A percentile compares a stretch with the other conserved stretches of the same genome.
Evolutionary conservation across 2,113 vertebrate genomes (phyloP).

Genomic region (Mormoops blainvillei): DNA sequence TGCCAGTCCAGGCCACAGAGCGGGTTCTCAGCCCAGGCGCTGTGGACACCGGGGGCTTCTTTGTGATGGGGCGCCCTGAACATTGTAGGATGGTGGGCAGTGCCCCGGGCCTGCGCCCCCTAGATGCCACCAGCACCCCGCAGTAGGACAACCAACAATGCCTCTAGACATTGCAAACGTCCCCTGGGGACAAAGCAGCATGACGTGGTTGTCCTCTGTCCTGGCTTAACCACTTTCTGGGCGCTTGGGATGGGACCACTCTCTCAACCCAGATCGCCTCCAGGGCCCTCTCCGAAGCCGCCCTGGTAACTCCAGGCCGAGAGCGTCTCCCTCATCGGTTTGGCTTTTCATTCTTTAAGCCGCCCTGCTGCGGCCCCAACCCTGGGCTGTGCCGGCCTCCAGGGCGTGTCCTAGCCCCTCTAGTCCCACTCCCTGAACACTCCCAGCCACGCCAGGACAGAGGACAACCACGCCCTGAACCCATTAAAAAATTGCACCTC

Average conservation of each 20-base stretch:
- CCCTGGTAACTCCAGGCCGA: neutral
- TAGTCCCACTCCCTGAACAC: neutral
- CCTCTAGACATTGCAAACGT: neutral
- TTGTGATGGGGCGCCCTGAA: neutral
- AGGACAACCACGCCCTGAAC: neutral
- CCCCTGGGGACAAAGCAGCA: neutral
- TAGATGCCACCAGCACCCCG: neutral
- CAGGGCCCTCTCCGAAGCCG: neutral
- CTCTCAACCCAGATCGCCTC: too few relatives aligned
- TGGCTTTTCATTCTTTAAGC: too few relatives aligned
- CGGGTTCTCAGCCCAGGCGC: rapidly evolving
- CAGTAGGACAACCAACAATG: rapidly evolving
- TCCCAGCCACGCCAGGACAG: too few relatives aligned
- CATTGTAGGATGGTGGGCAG: rapidly evolving
- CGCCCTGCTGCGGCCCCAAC: too few relatives aligned
- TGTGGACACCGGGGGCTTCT: neutral
- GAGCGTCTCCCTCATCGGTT: neutral
- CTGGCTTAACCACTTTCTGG: neutral
- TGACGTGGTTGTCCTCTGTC: neutral
- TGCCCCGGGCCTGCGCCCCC: neutral
- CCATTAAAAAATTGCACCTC: neutral
- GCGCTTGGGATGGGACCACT: neutral
- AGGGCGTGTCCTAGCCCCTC: too few relatives aligned
- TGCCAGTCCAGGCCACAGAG: rapidly evolving
- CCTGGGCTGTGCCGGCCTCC: too few relatives aligned